Conservation (phyloP, 2,797 vertebrate species). For the Sphenodon punctatus region DNA sequence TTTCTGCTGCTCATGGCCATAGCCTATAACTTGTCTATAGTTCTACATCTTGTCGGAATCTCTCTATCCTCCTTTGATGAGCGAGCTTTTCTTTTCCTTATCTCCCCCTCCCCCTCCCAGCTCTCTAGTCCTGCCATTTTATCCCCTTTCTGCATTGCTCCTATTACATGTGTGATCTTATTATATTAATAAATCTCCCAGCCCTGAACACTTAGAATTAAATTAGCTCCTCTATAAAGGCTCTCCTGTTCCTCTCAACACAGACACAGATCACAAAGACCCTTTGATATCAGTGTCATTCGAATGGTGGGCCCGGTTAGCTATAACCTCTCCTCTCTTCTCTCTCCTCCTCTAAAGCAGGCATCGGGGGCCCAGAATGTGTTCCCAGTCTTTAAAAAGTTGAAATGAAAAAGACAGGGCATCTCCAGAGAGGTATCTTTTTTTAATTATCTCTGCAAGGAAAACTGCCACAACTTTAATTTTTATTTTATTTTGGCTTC, state of each 20-base stretch:
- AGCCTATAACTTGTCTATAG: neutral
- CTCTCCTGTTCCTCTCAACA: neutral
- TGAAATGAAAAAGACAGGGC: conserved; percentile 26
- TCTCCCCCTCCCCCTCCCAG: too few relatives aligned
- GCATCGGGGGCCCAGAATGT: accelerated
- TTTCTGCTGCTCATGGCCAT: too few relatives aligned
- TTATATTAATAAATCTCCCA: neutral
- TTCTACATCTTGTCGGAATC: neutral
- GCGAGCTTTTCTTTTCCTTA: neutral
- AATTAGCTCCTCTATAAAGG: neutral
- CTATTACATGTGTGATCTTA: neutral
- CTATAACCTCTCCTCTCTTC: neutral
- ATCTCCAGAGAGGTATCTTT: neutral
- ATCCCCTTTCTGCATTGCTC: neutral
- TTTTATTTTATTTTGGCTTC: neutral
- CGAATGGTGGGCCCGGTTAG: neutral
- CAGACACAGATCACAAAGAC: neutral
- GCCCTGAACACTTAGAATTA: neutral
- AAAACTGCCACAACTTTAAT: neutral
- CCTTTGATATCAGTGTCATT: neutral
- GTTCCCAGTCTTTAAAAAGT: conserved; percentile 20
- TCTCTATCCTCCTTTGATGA: neutral
- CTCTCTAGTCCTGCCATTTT: neutral
- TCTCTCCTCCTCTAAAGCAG: neutral
- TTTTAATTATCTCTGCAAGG: conserved; percentile 28